phyloP scores from a whole-genome alignment of 1,140 invertebrate species.

The Planococcus citri region DNA sequence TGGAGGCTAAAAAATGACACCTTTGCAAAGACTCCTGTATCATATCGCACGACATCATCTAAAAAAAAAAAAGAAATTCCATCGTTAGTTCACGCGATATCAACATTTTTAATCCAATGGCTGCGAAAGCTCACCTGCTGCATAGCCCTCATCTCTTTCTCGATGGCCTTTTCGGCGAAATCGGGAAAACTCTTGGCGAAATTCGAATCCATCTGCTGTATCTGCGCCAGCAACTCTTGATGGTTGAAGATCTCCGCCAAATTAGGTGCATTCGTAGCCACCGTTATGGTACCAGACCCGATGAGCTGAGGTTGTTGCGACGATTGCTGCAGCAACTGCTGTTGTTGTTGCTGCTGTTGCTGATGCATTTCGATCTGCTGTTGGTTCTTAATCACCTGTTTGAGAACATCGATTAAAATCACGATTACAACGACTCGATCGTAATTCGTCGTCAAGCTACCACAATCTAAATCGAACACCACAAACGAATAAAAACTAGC shows the following conservation, averaged over 20 bases:
- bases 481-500: not conserved
- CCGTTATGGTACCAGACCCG: conserved; percentile 24
- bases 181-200: conserved; percentile 17
- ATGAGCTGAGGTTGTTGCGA: conserved; percentile 27
- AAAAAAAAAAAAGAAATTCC: not conserved
- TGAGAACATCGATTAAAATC: not conserved
- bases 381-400: conserved; percentile 28
- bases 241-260: conserved; percentile 30
- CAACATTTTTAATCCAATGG: no score
- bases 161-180: conserved; percentile 28
- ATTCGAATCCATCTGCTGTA: conserved; percentile 33
- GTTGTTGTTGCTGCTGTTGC: conserved; percentile 31
- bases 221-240: conserved; percentile 36
- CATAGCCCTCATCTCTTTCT: conserved; percentile 28
- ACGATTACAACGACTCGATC: no score
- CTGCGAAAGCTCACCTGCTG: conserved; percentile 25
- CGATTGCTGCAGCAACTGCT: conserved; percentile 29
- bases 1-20: conserved; percentile 26
- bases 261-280: conserved; percentile 31
- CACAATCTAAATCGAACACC: not conserved
- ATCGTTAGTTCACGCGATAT: not conserved
- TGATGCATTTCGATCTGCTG: conserved; percentile 28
- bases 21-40: conserved; percentile 1
- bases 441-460: not conserved
- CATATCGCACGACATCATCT: conserved; percentile 16